phyloP scores from a whole-genome alignment of 2,113 vertebrate genomes.

The Himantopus leucocephalus region DNA sequence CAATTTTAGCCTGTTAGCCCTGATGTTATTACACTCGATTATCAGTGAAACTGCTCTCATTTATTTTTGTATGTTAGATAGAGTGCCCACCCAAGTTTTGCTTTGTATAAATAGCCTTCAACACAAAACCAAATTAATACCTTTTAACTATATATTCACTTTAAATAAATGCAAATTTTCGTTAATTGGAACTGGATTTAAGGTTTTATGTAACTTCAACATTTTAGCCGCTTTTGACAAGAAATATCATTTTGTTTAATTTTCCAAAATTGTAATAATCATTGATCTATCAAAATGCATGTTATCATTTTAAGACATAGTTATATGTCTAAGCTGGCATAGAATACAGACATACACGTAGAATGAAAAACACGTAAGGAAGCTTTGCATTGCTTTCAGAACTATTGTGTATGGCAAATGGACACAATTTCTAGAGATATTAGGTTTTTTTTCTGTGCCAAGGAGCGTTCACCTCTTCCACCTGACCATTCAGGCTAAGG shows the following conservation, averaged over 20 bases:
- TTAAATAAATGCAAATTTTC: not conserved
- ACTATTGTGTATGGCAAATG: not conserved
- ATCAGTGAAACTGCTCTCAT: not conserved
- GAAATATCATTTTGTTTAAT: not conserved
- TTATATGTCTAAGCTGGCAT: not conserved
- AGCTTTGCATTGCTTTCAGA: not conserved
- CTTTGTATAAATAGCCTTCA: not conserved
- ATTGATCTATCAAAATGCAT: not conserved
- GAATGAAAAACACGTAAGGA: not conserved
- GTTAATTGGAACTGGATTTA: not conserved
- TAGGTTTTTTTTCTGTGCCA: not conserved
- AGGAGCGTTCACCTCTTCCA: not conserved
- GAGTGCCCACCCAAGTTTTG: not conserved
- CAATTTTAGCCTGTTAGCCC: not conserved
- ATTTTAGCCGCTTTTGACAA: not conserved
- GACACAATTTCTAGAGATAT: not conserved
- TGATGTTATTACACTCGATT: not conserved
- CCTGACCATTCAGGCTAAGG: not conserved
- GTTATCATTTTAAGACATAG: not conserved
- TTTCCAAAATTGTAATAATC: not conserved
- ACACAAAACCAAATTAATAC: rapidly evolving
- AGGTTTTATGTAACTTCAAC: not conserved
- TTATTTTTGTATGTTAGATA: not conserved
- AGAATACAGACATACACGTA: not conserved
- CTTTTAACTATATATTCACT: not conserved